phyloP scores from a whole-genome alignment of 2,113 vertebrate genomes.

The Amblyornis subalaris region DNA sequence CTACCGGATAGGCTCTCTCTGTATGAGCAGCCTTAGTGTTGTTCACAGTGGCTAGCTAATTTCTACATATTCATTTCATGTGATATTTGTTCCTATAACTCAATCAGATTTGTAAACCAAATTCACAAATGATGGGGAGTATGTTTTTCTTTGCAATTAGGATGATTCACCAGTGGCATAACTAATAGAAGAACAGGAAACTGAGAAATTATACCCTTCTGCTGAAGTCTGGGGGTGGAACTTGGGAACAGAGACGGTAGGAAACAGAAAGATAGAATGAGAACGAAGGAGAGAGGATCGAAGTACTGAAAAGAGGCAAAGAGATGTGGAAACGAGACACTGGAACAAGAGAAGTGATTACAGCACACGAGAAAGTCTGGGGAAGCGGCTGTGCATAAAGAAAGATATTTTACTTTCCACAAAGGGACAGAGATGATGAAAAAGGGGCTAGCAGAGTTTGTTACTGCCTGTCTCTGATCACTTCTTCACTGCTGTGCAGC shows the following conservation, averaged over 20 bases:
- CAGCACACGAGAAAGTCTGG: background rate
- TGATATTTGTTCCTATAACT: background rate
- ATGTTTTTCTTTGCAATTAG: conserved; percentile 24
- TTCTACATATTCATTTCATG: background rate
- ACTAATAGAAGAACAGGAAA: conserved; percentile 4
- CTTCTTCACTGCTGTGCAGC: background rate
- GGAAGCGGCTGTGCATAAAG: background rate
- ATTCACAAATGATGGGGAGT: conserved; percentile 17
- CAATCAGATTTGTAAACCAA: conserved; percentile 38
- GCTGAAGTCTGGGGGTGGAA: background rate
- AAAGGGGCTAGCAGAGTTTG: background rate
- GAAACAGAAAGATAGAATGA: background rate
- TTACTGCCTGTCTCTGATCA: background rate
- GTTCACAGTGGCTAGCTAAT: background rate
- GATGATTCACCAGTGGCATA: conserved; percentile 22
- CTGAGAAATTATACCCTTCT: background rate
- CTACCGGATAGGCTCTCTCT: background rate
- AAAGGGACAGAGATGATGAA: background rate
- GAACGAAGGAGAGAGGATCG: background rate
- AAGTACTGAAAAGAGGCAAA: background rate
- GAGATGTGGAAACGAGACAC: background rate
- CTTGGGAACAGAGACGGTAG: background rate
- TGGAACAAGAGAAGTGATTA: background rate
- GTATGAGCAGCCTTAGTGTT: background rate
- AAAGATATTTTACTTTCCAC: background rate